Evolutionary conservation across 2,888 invertebrate genomes (phyloP), one percentile per base, ranked within the genome.

Genomic region (Caenorhabditis zanzibari): DNA sequence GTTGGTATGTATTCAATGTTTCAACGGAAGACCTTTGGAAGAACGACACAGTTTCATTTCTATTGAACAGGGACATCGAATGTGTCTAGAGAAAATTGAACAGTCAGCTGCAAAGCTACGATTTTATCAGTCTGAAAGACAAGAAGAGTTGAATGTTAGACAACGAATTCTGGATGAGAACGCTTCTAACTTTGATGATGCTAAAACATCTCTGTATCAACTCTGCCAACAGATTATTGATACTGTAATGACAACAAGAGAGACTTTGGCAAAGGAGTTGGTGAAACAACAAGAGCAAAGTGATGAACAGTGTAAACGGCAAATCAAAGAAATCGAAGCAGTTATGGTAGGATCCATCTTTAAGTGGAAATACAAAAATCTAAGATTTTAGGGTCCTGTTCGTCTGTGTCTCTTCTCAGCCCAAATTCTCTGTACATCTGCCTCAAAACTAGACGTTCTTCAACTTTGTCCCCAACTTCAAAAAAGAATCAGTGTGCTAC

Each of bases 1-100:
- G 63, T 95, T 95, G 95, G 93, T 95, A 56, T 95, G 95, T 92
- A 95, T 95, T 56, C 95, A 95, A 88, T 95, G 95, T 91, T 95
- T 95, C 79, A 91, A 91, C 54, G 95, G 95, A 89, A 94, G 95
- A 69, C 95, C 89, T 5, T 68, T 87, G 22, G 90, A 91, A 56
- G 77, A 85, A 26, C 93, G 95, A 54, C 94, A 95, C 3, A 95
- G 95, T 90, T 95, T 95, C 92, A 94, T 95, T 26, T 95, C 95
- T 90, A 94, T 95, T 86, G 95, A 95, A 89, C 95, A 95, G 47
- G 95, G 95, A n/a, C 95, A 95, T 93, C 94, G 94, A 80, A 95
- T 95, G 92, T 95, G 95, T 32, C 94, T 95, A 77, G 95, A 95
- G 91, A 95, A 95, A 89, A 93, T 95, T 90, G 95, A 95, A 90